A percentile compares a stretch with the other conserved stretches of the same genome.
These are phyloP conservation scores for Schizothorax lantsangensis DNA, from an alignment of 2,797 vertebrate species.

Conservation along the genomic window DNA sequence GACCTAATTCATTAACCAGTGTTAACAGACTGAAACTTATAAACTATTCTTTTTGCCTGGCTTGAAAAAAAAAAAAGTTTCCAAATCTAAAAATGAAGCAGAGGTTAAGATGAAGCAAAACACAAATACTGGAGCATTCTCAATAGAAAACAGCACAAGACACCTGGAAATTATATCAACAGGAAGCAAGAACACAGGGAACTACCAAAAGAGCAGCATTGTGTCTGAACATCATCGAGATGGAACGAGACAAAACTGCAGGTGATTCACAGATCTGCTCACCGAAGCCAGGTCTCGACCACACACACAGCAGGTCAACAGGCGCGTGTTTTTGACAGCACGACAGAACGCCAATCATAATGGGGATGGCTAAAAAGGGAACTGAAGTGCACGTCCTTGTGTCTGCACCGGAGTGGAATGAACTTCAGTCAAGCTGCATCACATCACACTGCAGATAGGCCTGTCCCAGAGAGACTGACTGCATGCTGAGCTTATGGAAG, in stretches of 20 bases:
- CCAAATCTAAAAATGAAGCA: neutral
- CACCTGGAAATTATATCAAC: neutral
- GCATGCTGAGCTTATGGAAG: conserved; percentile 6
- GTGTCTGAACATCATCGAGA: neutral
- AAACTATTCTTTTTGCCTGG: neutral
- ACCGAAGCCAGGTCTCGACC: neutral
- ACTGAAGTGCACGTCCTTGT: conserved; percentile 12
- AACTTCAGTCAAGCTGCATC: conserved; percentile 32
- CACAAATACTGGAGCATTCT: neutral
- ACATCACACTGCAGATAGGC: conserved; percentile 21
- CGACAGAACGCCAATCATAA: neutral
- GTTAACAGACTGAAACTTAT: neutral
- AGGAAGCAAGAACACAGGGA: neutral
- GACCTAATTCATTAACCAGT: neutral
- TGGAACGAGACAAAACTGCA: neutral
- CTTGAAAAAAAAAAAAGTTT: neutral
- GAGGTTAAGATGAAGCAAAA: neutral
- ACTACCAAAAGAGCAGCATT: neutral
- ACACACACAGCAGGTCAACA: conserved; percentile 13
- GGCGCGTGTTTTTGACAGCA: neutral
- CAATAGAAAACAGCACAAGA: neutral
- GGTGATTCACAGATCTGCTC: neutral
- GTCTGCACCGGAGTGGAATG: conserved; percentile 8
- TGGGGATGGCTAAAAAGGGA: neutral
- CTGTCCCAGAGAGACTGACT: neutral